Evolutionary conservation across 1,140 invertebrate species (phyloP), one percentile per base, ranked within the genome.

Genomic region (Caenorhabditis briggsae): DNA sequence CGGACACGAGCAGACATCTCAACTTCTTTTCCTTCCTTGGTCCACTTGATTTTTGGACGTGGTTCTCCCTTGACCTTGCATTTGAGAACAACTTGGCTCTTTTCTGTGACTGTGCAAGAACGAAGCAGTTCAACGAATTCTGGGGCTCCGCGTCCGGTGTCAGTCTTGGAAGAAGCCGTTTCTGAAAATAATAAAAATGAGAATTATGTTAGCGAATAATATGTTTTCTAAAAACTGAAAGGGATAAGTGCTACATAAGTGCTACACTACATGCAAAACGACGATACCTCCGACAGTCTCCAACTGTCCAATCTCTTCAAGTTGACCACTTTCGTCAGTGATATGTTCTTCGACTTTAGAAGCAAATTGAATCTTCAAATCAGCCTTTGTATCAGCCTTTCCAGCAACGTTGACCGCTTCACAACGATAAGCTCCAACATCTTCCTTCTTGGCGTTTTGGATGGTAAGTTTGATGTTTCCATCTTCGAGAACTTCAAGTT

Each of bases 11-110:
- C 86, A 43, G 58, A 74, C 88, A 89, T 89, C 46, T 88, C 85
- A 25, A 89, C 88, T 50, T 88, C 64, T 46, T 91, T 93, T 74
- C 93, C 92, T 85, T 93, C 93, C 85, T 92, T 91, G 55, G 93
- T 92, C 96, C 96, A 97, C 89, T 95, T 94, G 9, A 96, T 94
- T 0, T 94, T 95, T n/a, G 93, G 93, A 53, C 88, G 88, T 41
- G 93, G 93, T 56, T 89, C 90, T 85, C 93, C 93, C 61, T 90
- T 91, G 16, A 94, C 93, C 82, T 92, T 90, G 89, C 93, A 94
- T 64, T 92, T 91, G 33, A 94, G 89, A 9, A 91, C 91, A 53
- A 93, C 91, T 96, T 82, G 89, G 48, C 83, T 95, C 0, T 95
- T 95, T 93, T 97, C 95, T 83, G 95, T 94, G 9, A 89, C 90